These are phyloP conservation scores for Aporophyla lueneburgensis DNA, from an alignment of 2,888 invertebrate species.

Conservation along the genomic window DNA sequence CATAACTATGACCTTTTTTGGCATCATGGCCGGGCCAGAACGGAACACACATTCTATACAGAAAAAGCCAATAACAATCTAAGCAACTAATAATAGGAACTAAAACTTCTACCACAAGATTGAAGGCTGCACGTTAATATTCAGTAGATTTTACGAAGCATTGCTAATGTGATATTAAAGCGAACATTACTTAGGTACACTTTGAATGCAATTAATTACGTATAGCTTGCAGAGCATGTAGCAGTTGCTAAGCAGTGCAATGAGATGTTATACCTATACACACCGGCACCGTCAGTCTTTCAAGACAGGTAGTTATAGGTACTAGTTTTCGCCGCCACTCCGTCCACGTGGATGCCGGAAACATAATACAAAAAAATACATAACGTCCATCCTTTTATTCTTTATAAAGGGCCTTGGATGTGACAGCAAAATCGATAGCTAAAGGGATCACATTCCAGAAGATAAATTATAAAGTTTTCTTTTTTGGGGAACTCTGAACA, in stretches of 20 bases:
- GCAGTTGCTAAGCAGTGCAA: background rate
- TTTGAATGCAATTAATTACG: slow-evolving; percentile 15
- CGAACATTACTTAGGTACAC: slow-evolving; percentile 27
- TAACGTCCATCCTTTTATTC: slow-evolving; percentile 5
- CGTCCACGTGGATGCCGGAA: background rate
- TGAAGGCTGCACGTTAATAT: background rate
- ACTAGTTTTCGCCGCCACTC: background rate
- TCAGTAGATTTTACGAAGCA: slow-evolving; percentile 15
- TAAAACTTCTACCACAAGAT: background rate
- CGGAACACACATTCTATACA: too few species aligned
- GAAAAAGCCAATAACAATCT: too few species aligned
- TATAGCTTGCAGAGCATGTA: too few species aligned
- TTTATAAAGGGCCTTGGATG: background rate
- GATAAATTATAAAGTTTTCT: slow-evolving; percentile 46
- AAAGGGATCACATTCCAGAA: slow-evolving; percentile 32
- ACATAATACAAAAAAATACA: background rate
- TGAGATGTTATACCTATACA: background rate
- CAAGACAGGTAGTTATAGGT: background rate
- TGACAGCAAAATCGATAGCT: slow-evolving; percentile 37
- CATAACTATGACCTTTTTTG: too few species aligned
- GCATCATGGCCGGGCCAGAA: too few species aligned
- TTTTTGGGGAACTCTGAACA: slow-evolving; percentile 8
- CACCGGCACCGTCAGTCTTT: background rate
- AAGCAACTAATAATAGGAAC: background rate
- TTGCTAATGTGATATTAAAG: slow-evolving; percentile 5